These are phyloP conservation scores for Pocillopora grandis DNA, from an alignment of 92 coral and sea anemone genomes.

Conservation along the genomic window DNA sequence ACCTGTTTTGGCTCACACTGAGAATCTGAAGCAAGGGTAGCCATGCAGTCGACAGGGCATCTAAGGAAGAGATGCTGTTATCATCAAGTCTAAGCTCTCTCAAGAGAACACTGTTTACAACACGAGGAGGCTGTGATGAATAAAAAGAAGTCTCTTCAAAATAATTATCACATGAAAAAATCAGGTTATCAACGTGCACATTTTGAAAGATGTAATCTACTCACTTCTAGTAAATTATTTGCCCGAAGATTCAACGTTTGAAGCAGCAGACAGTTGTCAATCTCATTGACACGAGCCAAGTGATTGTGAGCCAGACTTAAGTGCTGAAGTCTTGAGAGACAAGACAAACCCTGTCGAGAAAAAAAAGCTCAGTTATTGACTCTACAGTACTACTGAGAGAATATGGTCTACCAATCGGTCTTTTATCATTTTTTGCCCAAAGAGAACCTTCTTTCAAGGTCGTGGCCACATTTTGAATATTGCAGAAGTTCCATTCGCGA, in stretches of 20 bases:
- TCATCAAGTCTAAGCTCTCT: constrained; percentile 82
- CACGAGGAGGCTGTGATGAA: constrained; percentile 70
- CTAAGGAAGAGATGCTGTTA: constrained; percentile 89
- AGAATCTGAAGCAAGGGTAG: constrained; percentile 79
- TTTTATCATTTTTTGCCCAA: too few species aligned
- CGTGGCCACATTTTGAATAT: too few species aligned
- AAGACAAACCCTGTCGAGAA: constrained; percentile 75
- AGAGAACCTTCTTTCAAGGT: too few species aligned
- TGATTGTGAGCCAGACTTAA: constrained; percentile 82
- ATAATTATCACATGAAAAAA: background rate
- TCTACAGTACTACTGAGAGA: too few species aligned
- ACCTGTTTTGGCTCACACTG: constrained; percentile 91
- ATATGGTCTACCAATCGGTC: too few species aligned
- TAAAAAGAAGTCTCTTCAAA: background rate
- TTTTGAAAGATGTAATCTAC: background rate
- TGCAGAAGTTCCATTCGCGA: too few species aligned
- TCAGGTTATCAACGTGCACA: too few species aligned
- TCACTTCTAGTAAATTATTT: constrained; percentile 89
- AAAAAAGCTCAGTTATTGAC: background rate
- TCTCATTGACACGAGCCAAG: constrained; percentile 71
- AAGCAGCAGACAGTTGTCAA: constrained; percentile 78
- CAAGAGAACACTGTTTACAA: constrained; percentile 75
- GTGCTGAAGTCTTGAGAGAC: constrained; percentile 57
- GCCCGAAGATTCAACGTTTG: constrained; percentile 75
- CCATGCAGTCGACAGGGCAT: constrained; percentile 73